Evolutionary conservation across 92 coral and sea anemone species (phyloP).

Genomic region (Umimayanthus kanabou): DNA sequence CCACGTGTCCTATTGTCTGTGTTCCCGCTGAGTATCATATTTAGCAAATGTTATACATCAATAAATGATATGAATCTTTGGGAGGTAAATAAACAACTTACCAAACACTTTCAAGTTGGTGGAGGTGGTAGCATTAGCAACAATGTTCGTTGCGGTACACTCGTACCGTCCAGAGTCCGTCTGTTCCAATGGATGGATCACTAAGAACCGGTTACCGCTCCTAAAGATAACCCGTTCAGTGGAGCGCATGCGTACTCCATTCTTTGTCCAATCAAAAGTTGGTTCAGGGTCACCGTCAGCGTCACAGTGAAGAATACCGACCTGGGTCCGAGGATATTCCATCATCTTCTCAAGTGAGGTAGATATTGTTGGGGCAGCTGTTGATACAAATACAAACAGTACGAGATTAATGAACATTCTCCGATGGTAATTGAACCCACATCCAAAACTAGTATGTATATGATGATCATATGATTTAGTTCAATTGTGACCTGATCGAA

Average conservation of each 20-base stretch:
- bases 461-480: no score
- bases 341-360: not conserved
- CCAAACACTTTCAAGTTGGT: not conserved
- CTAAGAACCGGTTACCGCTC: not conserved
- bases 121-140: slow-evolving; percentile 4
- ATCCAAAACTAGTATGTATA: no score
- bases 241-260: slow-evolving; percentile 7
- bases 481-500: not conserved
- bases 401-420: not conserved
- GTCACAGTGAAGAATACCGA: not conserved
- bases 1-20: no score
- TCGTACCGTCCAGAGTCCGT: slow-evolving; percentile 1
- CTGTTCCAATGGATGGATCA: not conserved
- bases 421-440: not conserved
- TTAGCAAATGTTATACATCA: no score
- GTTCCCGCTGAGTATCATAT: no score
- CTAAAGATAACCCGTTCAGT: not conserved
- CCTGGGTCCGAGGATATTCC: not conserved
- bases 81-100: not conserved
- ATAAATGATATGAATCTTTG: no score
- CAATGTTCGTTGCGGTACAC: slow-evolving; percentile 1
- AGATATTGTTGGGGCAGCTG: not conserved
- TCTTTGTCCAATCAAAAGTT: not conserved
- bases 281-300: not conserved
- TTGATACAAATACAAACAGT: not conserved